Conservation (phyloP, 30 jellyfish, hydroid and myxozoan species). For the Euphysa ruthae region DNA sequence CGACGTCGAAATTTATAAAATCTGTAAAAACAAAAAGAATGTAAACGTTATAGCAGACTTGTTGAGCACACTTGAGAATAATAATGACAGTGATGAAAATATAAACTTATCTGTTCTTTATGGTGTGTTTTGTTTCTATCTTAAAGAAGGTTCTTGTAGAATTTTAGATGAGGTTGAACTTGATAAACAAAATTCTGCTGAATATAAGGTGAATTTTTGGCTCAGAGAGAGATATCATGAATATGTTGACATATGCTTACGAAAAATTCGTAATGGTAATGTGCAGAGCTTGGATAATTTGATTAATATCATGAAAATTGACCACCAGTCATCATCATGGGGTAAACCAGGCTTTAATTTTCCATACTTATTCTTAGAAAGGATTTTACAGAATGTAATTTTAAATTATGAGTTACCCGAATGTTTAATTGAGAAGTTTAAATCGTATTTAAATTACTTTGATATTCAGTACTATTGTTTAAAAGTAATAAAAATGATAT, state of each 20-base stretch:
- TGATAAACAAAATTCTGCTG: slow-evolving; percentile 16
- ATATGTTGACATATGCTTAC: not conserved
- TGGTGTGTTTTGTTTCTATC: slow-evolving; percentile 13
- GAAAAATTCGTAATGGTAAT: not conserved
- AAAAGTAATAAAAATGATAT: not conserved
- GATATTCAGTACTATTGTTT: slow-evolving; percentile 16
- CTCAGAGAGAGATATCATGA: slow-evolving; percentile 4
- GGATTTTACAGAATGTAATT: not conserved
- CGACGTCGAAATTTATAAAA: not conserved
- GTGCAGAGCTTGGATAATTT: not conserved
- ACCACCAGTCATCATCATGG: not conserved
- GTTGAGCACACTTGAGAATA: not conserved
- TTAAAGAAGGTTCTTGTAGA: not conserved
- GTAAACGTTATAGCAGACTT: slow-evolving; percentile 5
- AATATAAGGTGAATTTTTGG: slow-evolving; percentile 2
- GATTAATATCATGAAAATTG: not conserved
- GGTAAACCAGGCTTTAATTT: not conserved
- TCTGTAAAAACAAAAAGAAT: slow-evolving; percentile 20
- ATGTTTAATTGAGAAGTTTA: not conserved
- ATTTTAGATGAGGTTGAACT: not conserved
- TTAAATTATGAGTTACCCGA: not conserved
- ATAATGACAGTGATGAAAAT: not conserved
- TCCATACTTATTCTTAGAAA: not conserved
- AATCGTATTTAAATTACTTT: not conserved
- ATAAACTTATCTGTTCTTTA: not conserved